Evolutionary conservation across 2,797 vertebrate species (phyloP).

Genomic region (Gambelia wislizenii): DNA sequence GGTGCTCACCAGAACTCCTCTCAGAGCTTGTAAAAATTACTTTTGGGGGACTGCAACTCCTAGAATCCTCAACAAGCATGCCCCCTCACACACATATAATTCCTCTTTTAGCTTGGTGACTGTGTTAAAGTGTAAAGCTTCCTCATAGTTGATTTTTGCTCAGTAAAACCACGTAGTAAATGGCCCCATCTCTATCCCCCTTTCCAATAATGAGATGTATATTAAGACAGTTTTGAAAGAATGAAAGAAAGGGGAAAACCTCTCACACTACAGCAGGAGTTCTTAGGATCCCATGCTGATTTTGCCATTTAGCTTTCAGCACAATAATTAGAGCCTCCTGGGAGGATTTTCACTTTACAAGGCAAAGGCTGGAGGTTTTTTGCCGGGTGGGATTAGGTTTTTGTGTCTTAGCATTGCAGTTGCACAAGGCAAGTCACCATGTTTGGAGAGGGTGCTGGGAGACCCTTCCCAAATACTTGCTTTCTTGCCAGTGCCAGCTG

Average conservation of each 20-base stretch:
- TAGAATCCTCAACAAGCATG: no score
- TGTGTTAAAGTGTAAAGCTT: constrained; percentile 3
- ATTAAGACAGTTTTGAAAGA: constrained; percentile 59
- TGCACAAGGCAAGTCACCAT: background rate
- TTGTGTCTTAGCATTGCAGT: background rate
- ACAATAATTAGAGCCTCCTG: constrained; percentile 70
- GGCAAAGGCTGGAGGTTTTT: constrained; percentile 35
- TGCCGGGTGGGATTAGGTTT: background rate
- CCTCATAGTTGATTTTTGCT: constrained; percentile 21
- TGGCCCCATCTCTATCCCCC: constrained; percentile 15
- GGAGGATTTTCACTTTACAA: constrained; percentile 68
- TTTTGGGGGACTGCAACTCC: no score
- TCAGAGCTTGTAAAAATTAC: background rate
- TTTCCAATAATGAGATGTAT: constrained; percentile 42
- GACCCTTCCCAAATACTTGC: background rate
- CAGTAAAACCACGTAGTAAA: background rate
- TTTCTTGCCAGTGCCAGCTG: constrained; percentile 47
- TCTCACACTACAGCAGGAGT: constrained; percentile 16
- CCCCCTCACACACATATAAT: no score
- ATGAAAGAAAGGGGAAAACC: constrained; percentile 54
- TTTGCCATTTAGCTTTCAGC: constrained; percentile 72
- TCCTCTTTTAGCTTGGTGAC: background rate
- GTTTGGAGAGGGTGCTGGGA: background rate
- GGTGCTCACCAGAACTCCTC: background rate
- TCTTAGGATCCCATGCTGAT: constrained; percentile 55